Evolutionary conservation across 2,888 invertebrate species (phyloP), one percentile per base, ranked within the genome.

Genomic region (Pollenia labialis): DNA sequence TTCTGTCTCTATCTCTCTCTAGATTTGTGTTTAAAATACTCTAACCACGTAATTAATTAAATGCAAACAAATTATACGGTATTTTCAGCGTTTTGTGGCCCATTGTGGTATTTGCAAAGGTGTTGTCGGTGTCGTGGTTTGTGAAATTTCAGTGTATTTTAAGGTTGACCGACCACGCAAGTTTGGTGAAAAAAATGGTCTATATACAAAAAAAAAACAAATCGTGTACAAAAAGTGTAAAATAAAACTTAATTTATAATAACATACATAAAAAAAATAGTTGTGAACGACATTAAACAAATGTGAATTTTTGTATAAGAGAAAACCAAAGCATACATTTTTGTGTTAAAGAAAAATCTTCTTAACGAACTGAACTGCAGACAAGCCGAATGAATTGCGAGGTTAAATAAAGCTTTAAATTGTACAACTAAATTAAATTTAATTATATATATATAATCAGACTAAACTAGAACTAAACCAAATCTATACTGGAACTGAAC

Each of bases 21-120:
- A 6, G 58, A 23, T 32, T 23, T 60, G 50, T 12, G 16, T 18
- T 75, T 40, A 62, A 75, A 52, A 52, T 7, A 58, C 48, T 87
- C 81, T 87, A 87, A 88, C 77, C 75, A 64, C 58, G 80, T 88
- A 89, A 90, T 90, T 91, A 91, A 91, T 91, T 90, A 90, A 90
- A 90, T 80, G 89, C 90, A 91, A 91, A 90, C 91, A 89, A 88
- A 85, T 85, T 85, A 85, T 86, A 40, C 48, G 81, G 56, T 71
- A 88, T 18, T 44, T 64, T n/a, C 14, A 32, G 16, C 42, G 40
- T 60, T 48, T 11, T 44, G 44, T 23, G 60, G n/a, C 10, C 16
- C 76, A 48, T 40, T 18, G 42, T 64, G 44, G 50, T 42, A 44
- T 16, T 62, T n/a, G 11, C 54, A 54, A 44, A 54, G 44, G 46